Evolutionary conservation across 1,140 invertebrate genomes (phyloP).

Genomic region (Muscidifurax raptorellus): DNA sequence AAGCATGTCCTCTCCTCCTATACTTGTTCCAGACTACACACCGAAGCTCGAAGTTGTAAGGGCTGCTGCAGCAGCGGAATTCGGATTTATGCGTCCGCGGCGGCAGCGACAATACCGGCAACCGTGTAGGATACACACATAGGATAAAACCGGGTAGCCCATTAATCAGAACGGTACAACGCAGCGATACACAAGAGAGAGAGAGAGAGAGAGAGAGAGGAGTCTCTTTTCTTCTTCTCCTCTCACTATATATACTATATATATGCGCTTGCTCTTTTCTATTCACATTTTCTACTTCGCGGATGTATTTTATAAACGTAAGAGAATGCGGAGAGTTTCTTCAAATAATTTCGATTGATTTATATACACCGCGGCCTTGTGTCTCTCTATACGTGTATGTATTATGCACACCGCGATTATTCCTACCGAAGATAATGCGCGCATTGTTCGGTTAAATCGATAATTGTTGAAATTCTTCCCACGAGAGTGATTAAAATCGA

Average conservation of each 20-base stretch:
- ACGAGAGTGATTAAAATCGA: too few species aligned
- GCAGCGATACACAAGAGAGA: slow-evolving; percentile 30
- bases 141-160: slow-evolving; percentile 58
- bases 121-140: slow-evolving; percentile 48
- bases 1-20: slow-evolving; percentile 23
- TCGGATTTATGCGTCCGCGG: slow-evolving; percentile 58
- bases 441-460: not conserved
- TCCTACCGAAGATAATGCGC: too few species aligned
- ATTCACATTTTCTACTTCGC: slow-evolving; percentile 38
- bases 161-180: slow-evolving; percentile 64
- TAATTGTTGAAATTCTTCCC: not conserved
- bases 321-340: slow-evolving; percentile 21
- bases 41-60: slow-evolving; percentile 14
- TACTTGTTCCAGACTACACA: not conserved
- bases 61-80: slow-evolving; percentile 51
- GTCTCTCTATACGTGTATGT: too few species aligned
- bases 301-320: not conserved
- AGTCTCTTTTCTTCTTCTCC: slow-evolving; percentile 35
- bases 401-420: too few species aligned
- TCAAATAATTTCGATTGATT: slow-evolving; percentile 49
- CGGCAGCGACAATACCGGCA: slow-evolving; percentile 56
- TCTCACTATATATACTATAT: not conserved
- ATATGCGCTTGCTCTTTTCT: slow-evolving; percentile 3
- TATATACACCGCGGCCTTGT: not conserved
- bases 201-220: slow-evolving; percentile 7